Percentiles rank a stretch among this genome's conserved stretches.
These are phyloP conservation scores for Philopotamus ludificatus DNA, from an alignment of 1,140 invertebrate genomes.

Conservation along the genomic window DNA sequence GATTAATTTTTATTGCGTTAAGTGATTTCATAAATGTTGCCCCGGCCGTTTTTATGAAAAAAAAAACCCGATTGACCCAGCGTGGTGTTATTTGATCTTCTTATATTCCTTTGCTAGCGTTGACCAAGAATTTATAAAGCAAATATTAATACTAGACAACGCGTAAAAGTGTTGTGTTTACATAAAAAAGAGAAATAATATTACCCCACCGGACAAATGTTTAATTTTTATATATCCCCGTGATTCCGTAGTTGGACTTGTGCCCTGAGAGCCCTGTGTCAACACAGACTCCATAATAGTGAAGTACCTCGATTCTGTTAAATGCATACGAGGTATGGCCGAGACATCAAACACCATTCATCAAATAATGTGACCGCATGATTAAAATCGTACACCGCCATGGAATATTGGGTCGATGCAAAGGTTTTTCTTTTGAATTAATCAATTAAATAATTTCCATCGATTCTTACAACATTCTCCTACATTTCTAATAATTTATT, in stretches of 20 bases:
- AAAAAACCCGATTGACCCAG: slow-evolving; percentile 33
- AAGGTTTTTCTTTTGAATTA: too few relatives aligned
- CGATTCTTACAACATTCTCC: too few relatives aligned
- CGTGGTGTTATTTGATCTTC: slow-evolving; percentile 39
- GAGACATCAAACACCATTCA: too few relatives aligned
- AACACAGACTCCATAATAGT: slow-evolving; percentile 11
- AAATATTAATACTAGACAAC: slow-evolving; percentile 40
- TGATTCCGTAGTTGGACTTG: slow-evolving; percentile 24
- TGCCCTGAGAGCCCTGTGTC: slow-evolving; percentile 21
- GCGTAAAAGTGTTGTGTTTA: slow-evolving; percentile 41
- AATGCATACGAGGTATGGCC: slow-evolving; percentile 16
- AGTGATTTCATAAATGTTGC: slow-evolving; percentile 7
- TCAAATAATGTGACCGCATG: too few relatives aligned
- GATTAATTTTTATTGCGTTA: too few relatives aligned
- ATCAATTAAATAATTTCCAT: too few relatives aligned
- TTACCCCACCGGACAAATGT: slow-evolving; percentile 35
- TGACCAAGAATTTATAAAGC: slow-evolving; percentile 41
- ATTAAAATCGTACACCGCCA: too few relatives aligned
- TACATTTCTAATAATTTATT: too few relatives aligned
- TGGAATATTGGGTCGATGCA: too few relatives aligned
- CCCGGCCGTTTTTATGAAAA: slow-evolving; percentile 13
- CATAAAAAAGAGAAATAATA: slow-evolving; percentile 39
- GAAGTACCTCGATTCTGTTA: slow-evolving; percentile 1
- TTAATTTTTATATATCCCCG: slow-evolving; percentile 37
- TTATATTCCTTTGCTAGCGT: slow-evolving; percentile 34